Conservation (phyloP, 2,113 vertebrate species). For the Cyprinodon brontotheroides region DNA sequence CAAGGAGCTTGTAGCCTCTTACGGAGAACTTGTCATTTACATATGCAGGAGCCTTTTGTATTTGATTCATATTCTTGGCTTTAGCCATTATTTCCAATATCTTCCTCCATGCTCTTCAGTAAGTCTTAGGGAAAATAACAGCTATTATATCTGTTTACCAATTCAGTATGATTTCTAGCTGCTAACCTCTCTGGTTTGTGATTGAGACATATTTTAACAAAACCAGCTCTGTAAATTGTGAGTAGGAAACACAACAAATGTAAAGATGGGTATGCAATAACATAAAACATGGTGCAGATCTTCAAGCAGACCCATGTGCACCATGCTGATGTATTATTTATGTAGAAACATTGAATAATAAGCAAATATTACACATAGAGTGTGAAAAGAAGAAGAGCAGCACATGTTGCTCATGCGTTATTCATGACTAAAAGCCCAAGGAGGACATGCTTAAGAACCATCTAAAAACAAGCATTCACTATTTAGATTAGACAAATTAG, state of each 20-base stretch:
- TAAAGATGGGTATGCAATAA: background rate
- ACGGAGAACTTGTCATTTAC: background rate
- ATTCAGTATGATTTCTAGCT: background rate
- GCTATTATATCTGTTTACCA: background rate
- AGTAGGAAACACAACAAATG: background rate
- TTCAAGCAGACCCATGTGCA: background rate
- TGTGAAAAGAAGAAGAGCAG: too few species aligned
- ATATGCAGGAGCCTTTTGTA: background rate
- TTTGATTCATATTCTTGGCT: background rate
- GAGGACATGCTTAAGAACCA: too few species aligned
- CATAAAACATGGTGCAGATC: background rate
- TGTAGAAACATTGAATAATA: too few species aligned
- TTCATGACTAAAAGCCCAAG: too few species aligned
- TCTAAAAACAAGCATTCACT: too few species aligned
- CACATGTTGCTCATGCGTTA: too few species aligned
- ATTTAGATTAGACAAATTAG: too few species aligned
- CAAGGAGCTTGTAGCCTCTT: too few species aligned
- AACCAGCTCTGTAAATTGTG: background rate
- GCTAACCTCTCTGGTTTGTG: background rate
- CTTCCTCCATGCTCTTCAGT: background rate
- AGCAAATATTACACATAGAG: too few species aligned
- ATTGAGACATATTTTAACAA: constrained; percentile 1
- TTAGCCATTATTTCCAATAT: background rate
- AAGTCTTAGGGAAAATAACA: background rate
- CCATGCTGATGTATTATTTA: too few species aligned